These are phyloP conservation scores for Ailuropoda melanoleuca DNA, from an alignment of 2,113 vertebrate species.

Conservation along the genomic window DNA sequence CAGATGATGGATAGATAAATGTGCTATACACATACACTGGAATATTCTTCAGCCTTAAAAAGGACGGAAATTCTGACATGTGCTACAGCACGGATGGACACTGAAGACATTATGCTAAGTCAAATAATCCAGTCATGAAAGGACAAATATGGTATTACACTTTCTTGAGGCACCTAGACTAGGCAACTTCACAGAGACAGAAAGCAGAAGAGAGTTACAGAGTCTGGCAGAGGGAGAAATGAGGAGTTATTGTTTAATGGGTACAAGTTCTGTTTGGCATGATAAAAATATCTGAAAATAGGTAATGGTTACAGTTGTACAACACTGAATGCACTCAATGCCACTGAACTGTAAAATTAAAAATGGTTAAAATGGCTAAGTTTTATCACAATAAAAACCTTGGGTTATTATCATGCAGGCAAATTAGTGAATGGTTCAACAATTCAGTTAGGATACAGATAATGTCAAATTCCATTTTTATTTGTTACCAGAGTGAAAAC, in stretches of 20 bases:
- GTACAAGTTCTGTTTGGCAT: neutral
- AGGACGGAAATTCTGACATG: neutral
- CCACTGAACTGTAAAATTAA: neutral
- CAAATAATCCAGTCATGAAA: neutral
- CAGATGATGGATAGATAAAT: neutral
- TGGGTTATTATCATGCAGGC: neutral
- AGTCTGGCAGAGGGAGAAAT: accelerated
- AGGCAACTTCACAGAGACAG: neutral
- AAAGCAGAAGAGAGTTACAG: neutral
- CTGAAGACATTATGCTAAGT: neutral
- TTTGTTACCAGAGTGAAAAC: neutral
- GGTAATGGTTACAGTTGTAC: too few species aligned
- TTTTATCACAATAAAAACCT: neutral
- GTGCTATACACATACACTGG: neutral
- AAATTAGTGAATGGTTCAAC: neutral
- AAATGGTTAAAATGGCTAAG: neutral
- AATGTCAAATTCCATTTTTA: neutral
- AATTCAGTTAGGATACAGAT: neutral
- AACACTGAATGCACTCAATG: neutral
- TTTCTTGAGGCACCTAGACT: neutral
- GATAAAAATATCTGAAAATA: neutral
- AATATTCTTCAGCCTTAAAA: neutral
- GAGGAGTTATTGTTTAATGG: neutral
- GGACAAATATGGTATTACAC: neutral
- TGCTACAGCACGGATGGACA: neutral